These are phyloP conservation scores for Nomada flava DNA, from an alignment of 2,888 invertebrate genomes.

Conservation along the genomic window DNA sequence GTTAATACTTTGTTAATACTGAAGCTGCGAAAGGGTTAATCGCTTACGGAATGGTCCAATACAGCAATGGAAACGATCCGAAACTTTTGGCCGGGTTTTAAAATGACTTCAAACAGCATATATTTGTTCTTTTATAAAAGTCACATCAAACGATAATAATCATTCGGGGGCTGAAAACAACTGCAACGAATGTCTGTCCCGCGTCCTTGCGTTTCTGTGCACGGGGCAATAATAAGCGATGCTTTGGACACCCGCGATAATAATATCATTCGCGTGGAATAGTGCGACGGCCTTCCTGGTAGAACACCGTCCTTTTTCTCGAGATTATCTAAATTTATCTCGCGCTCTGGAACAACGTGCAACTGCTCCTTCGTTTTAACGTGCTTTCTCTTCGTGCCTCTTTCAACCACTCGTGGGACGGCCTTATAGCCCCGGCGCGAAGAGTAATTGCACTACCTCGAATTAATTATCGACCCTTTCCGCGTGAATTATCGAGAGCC, in stretches of 20 bases:
- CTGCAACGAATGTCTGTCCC: slow-evolving; percentile 33
- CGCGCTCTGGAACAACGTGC: slow-evolving; percentile 55
- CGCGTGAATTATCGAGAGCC: slow-evolving; percentile 36
- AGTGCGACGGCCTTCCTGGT: slow-evolving; percentile 66
- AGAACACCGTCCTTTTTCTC: slow-evolving; percentile 58
- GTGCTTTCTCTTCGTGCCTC: slow-evolving; percentile 41
- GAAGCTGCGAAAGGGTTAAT: too few species aligned
- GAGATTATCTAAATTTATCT: slow-evolving; percentile 72
- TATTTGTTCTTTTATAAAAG: background rate
- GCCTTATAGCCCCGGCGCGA: slow-evolving; percentile 15
- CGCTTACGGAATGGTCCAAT: too few species aligned
- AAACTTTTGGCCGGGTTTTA: too few species aligned
- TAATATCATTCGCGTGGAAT: slow-evolving; percentile 61
- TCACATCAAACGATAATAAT: slow-evolving; percentile 15
- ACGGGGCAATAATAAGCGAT: slow-evolving; percentile 46
- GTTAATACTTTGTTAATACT: too few species aligned
- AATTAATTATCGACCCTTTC: slow-evolving; percentile 45
- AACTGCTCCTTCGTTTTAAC: slow-evolving; percentile 37
- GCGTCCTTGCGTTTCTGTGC: slow-evolving; percentile 59
- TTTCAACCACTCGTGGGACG: slow-evolving; percentile 42
- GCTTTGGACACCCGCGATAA: slow-evolving; percentile 49
- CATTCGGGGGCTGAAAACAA: slow-evolving; percentile 15
- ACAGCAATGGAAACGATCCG: too few species aligned
- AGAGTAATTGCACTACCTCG: slow-evolving; percentile 37
- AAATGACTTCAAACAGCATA: too few species aligned